Base-by-base conservation (phyloP, 2,888 invertebrate genomes). In the Lysandra coridon region DNA sequence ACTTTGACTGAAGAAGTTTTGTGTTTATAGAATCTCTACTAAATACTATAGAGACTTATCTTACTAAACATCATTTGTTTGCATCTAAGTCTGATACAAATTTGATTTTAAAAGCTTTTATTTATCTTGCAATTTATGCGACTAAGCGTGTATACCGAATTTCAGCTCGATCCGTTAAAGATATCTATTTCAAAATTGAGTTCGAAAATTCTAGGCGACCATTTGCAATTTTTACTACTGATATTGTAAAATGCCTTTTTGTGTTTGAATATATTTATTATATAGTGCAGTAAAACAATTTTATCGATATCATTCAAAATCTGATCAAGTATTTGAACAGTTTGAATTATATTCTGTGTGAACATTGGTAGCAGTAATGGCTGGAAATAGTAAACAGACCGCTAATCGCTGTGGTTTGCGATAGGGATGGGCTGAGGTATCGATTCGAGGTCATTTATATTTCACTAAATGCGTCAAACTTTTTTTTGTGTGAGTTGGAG, bases 391-490 rank as follows among this genome's bases (percentile, higher is more conserved):
- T 91, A 90, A 90, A 89, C 87, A 88, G 87, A 86, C 89, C 88
- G 87, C 87, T 91, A 91, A 91, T 91, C 86, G 86, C 60, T 91
- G 91, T 84, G 91, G 91, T 91, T 86, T 82, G 40, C 5, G 12
- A 2, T 86, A 90, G 89, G 81, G 88, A 83, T 82, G 87, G 33
- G 80, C 12, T 60, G 33, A 64, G 49, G 75, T 83, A 80, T 83
- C 81, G 84, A 84, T 83, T n/a, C n/a, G n/a, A n/a, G n/a, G 60
- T 73, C 57, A 49, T 23, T 53, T 14, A 3, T 80, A 62, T 33
- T 64, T 2, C 14, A 14, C 64, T 10, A 6, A 12, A 30, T 5
- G 5, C 30, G 17, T 17, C 53, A 53, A 57, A 17, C 57, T 57
- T 17, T 12, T 30, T 23, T 23, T n/a, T 62, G n/a, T 23, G 62